Evolutionary conservation across 2,113 vertebrate genomes (phyloP), one percentile per base, ranked within the genome.

Genomic region (Drymodes brunneopygia): DNA sequence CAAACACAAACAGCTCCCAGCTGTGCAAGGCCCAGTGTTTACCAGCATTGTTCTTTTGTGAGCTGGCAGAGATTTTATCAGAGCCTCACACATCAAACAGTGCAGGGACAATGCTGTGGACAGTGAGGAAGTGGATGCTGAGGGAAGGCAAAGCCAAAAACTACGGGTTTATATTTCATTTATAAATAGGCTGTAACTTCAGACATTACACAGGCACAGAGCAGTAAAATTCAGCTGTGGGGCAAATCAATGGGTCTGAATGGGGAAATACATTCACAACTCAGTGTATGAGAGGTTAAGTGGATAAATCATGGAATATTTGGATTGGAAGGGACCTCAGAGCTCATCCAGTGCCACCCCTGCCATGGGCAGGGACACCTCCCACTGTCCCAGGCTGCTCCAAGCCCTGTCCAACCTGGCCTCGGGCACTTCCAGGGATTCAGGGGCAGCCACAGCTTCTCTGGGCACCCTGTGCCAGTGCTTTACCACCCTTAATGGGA

Each of bases 401-500:
- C 64, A 15, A 69, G 11, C 25, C 61, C 21, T 0, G 0, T 35
- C 71, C 61, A 65, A 0, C 28, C 36, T 51, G 67, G 25, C 38
- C 53, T 45, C 25, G 61, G 45, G 0, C 61, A 66, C 18, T 51
- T 0, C 12, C 67, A 88, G 38, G 69, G 38, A 60, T 45, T 33
- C 53, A 58, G 53, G 28, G 36, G 33, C 36, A 73, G 58, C 31
- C 67, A 6, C 58, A 81, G 58, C 58, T 65, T 0, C 86, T 50
- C 44, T 65, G 58, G 42, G 8, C 44, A 72, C 4, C 21, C 22
- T 57, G 69, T 45, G 35, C 15, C 17, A 57, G 14, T 0, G 22
- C 15, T 2, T 44, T 0, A 0, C 19, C 40, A 61, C 2, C 31
- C 74, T 18, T 11, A 20, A 10, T 3, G 3, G 53, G n/a, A 80